Conservation (phyloP, 1,140 invertebrate genomes). For the Ladona fulva region DNA sequence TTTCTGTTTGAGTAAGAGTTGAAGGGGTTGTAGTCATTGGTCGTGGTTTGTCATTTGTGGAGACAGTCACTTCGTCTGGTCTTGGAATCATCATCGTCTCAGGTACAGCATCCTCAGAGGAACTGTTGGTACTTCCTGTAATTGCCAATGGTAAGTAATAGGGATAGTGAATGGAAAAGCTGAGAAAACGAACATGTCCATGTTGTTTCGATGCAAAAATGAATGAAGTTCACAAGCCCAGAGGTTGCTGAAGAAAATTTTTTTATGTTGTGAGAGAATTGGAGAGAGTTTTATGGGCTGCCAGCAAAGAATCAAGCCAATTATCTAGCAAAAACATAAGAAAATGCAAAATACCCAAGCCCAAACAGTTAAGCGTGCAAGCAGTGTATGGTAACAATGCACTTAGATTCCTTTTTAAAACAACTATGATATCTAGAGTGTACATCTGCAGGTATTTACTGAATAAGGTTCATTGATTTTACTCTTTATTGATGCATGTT, state of each 20-base stretch:
- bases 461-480: too few relatives aligned
- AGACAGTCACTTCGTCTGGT: not conserved
- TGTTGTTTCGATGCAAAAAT: not conserved
- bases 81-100: not conserved
- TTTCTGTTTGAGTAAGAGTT: not conserved
- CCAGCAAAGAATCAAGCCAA: too few relatives aligned
- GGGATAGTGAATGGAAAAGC: not conserved
- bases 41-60: not conserved
- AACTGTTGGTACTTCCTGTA: conserved; percentile 1
- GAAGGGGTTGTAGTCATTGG: not conserved
- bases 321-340: too few relatives aligned
- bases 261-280: too few relatives aligned
- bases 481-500: too few relatives aligned
- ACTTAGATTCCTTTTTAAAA: too few relatives aligned
- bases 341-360: too few relatives aligned
- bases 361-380: too few relatives aligned
- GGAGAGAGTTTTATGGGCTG: too few relatives aligned
- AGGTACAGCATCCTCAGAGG: not conserved
- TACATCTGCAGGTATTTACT: too few relatives aligned
- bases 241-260: not conserved
- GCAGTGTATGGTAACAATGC: too few relatives aligned
- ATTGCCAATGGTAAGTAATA: not conserved
- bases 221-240: not conserved
- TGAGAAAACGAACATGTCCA: not conserved
- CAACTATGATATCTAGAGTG: too few relatives aligned